Base-by-base conservation (phyloP, 2,888 invertebrate species). In the Linnaemya vulpina region DNA sequence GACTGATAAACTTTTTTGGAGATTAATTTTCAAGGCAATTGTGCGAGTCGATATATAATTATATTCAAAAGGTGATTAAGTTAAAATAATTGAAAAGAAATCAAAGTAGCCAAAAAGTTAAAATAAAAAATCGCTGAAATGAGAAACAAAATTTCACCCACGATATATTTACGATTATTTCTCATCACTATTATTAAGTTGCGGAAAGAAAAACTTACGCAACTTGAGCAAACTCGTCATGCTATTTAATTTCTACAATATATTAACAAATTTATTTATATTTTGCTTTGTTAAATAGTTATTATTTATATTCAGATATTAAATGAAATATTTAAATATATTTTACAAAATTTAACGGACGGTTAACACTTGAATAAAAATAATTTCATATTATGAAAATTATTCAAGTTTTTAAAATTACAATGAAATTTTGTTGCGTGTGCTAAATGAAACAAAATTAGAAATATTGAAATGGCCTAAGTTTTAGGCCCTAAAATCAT, bases 191-290 rank as follows among this genome's bases (percentile, higher is more conserved):
- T 53, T 74, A 10, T 40, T n/a, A n/a, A n/a, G 15, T 63, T 63
- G 17, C 63, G 51, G 62, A 43, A 62, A 70, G n/a, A 4, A 62
- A 60, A 60, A 15, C n/a, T 30, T n/a, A 30, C 13, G 8, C 17
- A 68, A 43, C 25, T 55, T 43, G 7, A 55, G n/a, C n/a, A 25
- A 40, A 5, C 8, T 51, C 20, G 70, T 53, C 70, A 70, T 62
- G 78, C 51, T 53, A 1, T 55, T 70, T 55, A 25, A 11, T 70
- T 55, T 70, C 0, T 68, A 17, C 30, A 51, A 53, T 1, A 46
- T 11, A 38, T 38, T 51, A 13, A 49, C 5, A 49, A n/a, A 49
- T 13, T 11, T 35, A 5, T 30, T 58, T 30, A 58, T 15, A 1
- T 5, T 58, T 8, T 11, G 53, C 53, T 15, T 55, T 53, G 13